Conservation (phyloP, 2,888 invertebrate genomes). For the Sinopyrophorus schimmeli region DNA sequence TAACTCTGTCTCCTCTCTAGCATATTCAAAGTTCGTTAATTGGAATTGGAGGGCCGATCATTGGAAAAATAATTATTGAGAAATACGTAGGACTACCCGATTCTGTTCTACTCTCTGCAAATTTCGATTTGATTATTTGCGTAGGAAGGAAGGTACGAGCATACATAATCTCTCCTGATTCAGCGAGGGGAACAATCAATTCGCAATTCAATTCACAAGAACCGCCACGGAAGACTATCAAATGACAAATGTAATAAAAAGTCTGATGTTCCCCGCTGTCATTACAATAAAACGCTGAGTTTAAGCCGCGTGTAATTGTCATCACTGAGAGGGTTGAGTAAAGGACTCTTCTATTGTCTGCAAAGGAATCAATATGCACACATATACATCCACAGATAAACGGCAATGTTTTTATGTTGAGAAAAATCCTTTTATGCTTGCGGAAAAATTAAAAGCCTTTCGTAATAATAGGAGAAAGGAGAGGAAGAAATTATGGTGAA, state of each 20-base stretch:
- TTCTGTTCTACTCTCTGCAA: not conserved
- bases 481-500: no score
- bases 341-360: constrained; percentile 34
- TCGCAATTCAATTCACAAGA: constrained; percentile 39
- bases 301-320: constrained; percentile 53
- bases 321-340: constrained; percentile 40
- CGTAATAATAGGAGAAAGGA: no score
- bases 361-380: constrained; percentile 30
- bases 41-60: constrained; percentile 13
- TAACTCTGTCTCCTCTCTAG: constrained; percentile 9
- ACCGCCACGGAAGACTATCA: constrained; percentile 46
- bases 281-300: constrained; percentile 51
- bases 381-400: constrained; percentile 8
- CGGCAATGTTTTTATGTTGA: no score
- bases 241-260: constrained; percentile 52
- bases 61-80: no score
- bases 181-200: constrained; percentile 41
- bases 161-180: constrained; percentile 33
- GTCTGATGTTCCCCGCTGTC: constrained; percentile 47
- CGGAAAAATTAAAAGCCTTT: no score
- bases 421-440: no score
- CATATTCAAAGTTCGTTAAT: constrained; percentile 15
- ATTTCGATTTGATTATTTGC: constrained; percentile 19
- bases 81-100: not conserved
- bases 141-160: constrained; percentile 33